phyloP scores from a whole-genome alignment of 1,140 invertebrate genomes.

The Pseudomyrmex sp. region DNA sequence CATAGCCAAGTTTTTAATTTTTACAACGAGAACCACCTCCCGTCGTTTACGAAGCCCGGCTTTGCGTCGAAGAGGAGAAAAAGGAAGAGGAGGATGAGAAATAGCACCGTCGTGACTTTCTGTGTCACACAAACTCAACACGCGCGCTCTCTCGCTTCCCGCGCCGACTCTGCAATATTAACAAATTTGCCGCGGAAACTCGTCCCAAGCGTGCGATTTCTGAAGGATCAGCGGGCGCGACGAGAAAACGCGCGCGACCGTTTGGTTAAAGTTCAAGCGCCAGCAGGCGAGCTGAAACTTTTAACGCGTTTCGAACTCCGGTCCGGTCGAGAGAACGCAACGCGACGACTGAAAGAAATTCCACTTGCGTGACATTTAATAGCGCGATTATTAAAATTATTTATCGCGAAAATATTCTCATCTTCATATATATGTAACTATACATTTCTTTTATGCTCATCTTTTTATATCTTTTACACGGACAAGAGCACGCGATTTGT shows the following conservation, averaged over 20 bases:
- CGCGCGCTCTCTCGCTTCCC: conserved; percentile 25
- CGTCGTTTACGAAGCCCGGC: conserved; percentile 60
- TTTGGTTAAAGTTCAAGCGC: conserved; percentile 63
- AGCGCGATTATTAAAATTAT: no score
- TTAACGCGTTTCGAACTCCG: conserved; percentile 69
- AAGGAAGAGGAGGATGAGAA: no score
- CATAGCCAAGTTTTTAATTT: conserved; percentile 72
- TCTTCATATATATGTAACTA: conserved; percentile 6
- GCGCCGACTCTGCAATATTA: conserved; percentile 66
- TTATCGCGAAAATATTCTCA: no score
- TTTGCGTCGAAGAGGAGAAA: background rate
- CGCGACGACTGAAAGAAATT: conserved; percentile 38
- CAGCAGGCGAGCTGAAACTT: conserved; percentile 68
- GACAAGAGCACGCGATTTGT: background rate
- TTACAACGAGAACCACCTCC: conserved; percentile 49
- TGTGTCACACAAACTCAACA: conserved; percentile 62
- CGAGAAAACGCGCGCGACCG: conserved; percentile 19
- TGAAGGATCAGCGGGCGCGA: conserved; percentile 63
- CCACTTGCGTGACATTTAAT: conserved; percentile 45
- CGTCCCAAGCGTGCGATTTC: conserved; percentile 71
- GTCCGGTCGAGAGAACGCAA: conserved; percentile 35
- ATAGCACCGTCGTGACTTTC: conserved; percentile 57
- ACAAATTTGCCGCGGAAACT: conserved; percentile 72
- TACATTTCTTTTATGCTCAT: background rate
- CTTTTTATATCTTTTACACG: background rate